A percentile compares a stretch with the other conserved stretches of the same genome.
phyloP scores from a whole-genome alignment of 2,888 invertebrate species.

The Dryobotodes eremita region DNA sequence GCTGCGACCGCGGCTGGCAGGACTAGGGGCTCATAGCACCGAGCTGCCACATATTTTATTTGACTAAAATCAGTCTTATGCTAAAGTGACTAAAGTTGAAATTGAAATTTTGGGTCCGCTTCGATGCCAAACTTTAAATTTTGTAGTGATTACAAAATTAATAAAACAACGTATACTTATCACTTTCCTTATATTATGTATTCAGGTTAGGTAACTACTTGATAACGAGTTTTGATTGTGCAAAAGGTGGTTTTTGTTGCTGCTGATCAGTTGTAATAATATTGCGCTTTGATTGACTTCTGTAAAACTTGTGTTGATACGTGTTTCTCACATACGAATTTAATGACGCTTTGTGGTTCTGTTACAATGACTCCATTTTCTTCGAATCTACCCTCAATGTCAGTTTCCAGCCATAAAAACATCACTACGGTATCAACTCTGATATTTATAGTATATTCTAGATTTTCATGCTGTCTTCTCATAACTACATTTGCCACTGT shows the following conservation, averaged over 20 bases:
- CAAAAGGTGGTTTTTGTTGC: not conserved
- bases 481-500: slow-evolving; percentile 68
- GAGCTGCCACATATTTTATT: not conserved
- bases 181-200: slow-evolving; percentile 7
- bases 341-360: slow-evolving; percentile 68
- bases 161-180: slow-evolving; percentile 11
- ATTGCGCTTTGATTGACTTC: slow-evolving; percentile 79
- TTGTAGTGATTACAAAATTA: not conserved
- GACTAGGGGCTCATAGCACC: not conserved
- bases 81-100: not conserved
- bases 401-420: slow-evolving; percentile 93
- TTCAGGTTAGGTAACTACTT: not conserved
- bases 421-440: slow-evolving; percentile 90
- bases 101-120: not conserved
- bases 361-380: slow-evolving; percentile 94
- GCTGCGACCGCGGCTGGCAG: not conserved
- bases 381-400: slow-evolving; percentile 92
- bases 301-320: slow-evolving; percentile 73
- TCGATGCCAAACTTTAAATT: not conserved
- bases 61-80: not conserved
- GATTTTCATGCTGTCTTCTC: slow-evolving; percentile 51
- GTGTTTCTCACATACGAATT: slow-evolving; percentile 70
- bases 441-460: slow-evolving; percentile 75
- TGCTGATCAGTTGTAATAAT: slow-evolving; percentile 77
- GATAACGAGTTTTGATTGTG: not conserved